Base-by-base conservation (phyloP, 2,113 vertebrate genomes). In the Sitta europaea region DNA sequence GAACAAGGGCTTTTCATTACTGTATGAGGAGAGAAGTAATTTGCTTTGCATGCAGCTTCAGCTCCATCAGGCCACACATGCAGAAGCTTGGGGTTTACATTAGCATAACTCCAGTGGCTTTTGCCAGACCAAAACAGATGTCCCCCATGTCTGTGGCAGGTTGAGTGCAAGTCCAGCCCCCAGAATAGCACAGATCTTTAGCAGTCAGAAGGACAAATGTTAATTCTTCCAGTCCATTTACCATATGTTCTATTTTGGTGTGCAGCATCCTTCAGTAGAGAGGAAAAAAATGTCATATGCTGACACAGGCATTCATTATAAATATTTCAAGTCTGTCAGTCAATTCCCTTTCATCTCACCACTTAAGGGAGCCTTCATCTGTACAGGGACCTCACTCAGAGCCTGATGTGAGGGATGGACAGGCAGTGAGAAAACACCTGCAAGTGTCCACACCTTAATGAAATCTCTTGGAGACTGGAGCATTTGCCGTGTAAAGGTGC, bases 101-200 rank as follows among this genome's bases (percentile, higher is more conserved):
- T 88, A 94, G 63, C 63, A 76, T 76, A 88, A 76, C 67, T 94
- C 74, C 28, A 36, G 43, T 66, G 87, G 38, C 54, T 93, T 88
- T 79, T 95, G 81, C 93, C 88, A 96, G 85, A 96, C 90, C 33
- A 0, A 58, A 92, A 48, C 88, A 96, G 84, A 79, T 96, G 94
- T 95, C 78, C 50, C 83, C 48, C 61, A 55, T 74, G 88, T 94
- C 80, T 86, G 42, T 67, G 59, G 84, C 87, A 96, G 94, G 84
- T 90, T 96, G 81, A 96, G 81, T 76, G 76, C 66, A 88, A 96
- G 77, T 55, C 1, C 0, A 85, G 47, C 35, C 81, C 51, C 47
- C 35, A 76, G 5, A 95, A 93, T 80, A 97, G 67, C 92, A 89
- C 57, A 81, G 61, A 81, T 53, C 53, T 67, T 40, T 45, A 80